phyloP scores from a whole-genome alignment of 2,113 vertebrate species.

The Corythornis madagascariensis region DNA sequence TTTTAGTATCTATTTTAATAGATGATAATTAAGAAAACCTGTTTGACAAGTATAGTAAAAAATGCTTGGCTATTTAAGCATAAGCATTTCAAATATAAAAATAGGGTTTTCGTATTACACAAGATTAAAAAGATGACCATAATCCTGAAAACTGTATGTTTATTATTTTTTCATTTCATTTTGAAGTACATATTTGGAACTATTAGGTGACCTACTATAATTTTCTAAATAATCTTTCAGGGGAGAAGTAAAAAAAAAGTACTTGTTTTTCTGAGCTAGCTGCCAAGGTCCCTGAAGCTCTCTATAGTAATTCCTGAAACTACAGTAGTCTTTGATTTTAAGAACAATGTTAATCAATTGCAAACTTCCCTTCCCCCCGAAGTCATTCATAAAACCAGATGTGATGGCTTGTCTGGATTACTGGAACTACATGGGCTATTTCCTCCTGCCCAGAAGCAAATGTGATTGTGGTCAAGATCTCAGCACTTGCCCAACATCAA shows the following conservation, averaged over 20 bases:
- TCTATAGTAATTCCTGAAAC: slow-evolving; percentile 17
- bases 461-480: slow-evolving; percentile 51
- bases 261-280: not conserved
- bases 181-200: not conserved
- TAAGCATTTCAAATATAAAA: not conserved
- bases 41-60: not conserved
- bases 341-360: slow-evolving; percentile 49
- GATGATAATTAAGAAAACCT: not conserved
- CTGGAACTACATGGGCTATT: slow-evolving; percentile 51
- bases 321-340: slow-evolving; percentile 45
- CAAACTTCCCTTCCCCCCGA: slow-evolving; percentile 6
- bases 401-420: slow-evolving; percentile 23
- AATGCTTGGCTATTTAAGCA: not conserved
- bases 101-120: not conserved
- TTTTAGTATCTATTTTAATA: not conserved
- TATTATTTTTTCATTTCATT: not conserved
- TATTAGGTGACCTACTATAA: not conserved
- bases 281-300: not conserved
- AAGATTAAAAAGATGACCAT: not conserved
- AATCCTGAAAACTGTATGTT: not conserved
- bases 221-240: not conserved
- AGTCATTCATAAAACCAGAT: slow-evolving; percentile 61
- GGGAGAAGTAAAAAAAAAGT: too few species aligned
- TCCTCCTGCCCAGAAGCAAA: slow-evolving; percentile 58
- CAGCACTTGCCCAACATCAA: not conserved